Conservation (phyloP, 2,888 invertebrate genomes). For the Homarus gammarus region DNA sequence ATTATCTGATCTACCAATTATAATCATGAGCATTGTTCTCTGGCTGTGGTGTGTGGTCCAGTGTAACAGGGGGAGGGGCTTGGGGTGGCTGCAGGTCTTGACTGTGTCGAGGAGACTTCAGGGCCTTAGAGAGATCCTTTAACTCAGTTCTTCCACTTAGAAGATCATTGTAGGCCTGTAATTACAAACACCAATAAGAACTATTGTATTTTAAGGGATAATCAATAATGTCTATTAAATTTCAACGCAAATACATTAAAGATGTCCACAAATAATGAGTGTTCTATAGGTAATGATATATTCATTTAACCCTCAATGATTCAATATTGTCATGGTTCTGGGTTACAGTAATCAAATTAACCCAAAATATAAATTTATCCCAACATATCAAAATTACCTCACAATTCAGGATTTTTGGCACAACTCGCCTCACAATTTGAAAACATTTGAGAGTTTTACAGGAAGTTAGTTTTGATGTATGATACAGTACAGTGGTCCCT, state of each 20-base stretch:
- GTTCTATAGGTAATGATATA: not conserved
- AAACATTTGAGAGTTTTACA: too few relatives aligned
- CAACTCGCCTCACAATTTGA: too few relatives aligned
- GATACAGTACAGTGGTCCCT: too few relatives aligned
- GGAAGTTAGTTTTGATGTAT: too few relatives aligned
- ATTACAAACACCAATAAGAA: not conserved
- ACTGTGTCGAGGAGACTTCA: not conserved
- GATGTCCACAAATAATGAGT: not conserved
- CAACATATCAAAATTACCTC: too few relatives aligned
- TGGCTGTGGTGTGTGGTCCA: constrained; percentile 38
- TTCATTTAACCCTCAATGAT: not conserved
- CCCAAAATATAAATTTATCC: too few relatives aligned
- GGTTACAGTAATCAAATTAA: too few relatives aligned
- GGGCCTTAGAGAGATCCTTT: constrained; percentile 27
- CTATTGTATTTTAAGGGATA: too few relatives aligned
- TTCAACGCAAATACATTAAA: too few relatives aligned
- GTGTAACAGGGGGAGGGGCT: not conserved
- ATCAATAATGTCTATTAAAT: too few relatives aligned
- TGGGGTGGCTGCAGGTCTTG: not conserved
- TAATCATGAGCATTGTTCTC: constrained; percentile 41
- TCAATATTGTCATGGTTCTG: too few relatives aligned
- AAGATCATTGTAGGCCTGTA: constrained; percentile 68
- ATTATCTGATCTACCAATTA: constrained; percentile 45
- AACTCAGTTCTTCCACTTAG: constrained; percentile 50
- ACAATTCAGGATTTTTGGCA: too few relatives aligned